Conservation (phyloP, 2,113 vertebrate species). For the Cyrtonyx montezumae region DNA sequence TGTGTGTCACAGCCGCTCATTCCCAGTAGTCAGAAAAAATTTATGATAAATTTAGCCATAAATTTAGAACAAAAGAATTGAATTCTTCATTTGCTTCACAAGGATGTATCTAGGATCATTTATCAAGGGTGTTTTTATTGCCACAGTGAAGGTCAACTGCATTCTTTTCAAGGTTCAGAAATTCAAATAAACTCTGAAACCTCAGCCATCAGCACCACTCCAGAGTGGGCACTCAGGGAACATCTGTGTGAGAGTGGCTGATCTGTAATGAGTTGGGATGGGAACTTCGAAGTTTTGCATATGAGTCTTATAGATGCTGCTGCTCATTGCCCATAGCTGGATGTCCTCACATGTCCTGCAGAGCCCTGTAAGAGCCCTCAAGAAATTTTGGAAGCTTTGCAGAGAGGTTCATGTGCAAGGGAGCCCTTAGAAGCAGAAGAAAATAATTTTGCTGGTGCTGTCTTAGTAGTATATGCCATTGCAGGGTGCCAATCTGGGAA, state of each 20-base stretch:
- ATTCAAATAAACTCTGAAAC: neutral
- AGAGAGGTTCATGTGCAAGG: neutral
- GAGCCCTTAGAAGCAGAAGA: neutral
- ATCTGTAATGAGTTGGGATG: neutral
- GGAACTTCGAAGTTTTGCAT: neutral
- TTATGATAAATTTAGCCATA: neutral
- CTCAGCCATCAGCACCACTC: neutral
- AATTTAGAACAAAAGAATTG: neutral
- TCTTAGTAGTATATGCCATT: neutral
- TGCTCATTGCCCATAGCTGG: neutral
- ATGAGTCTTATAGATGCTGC: accelerated
- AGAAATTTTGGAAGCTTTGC: neutral
- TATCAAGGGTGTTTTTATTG: neutral
- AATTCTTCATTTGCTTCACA: neutral
- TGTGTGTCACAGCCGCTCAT: neutral
- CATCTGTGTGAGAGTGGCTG: too few species aligned
- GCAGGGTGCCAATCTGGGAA: accelerated
- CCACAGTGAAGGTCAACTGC: neutral
- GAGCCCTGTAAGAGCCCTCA: neutral
- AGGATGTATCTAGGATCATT: neutral
- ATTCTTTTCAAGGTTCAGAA: neutral
- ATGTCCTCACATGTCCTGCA: neutral
- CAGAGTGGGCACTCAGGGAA: neutral
- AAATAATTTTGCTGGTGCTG: neutral
- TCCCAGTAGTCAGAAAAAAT: neutral